phyloP scores from a whole-genome alignment of 2,797 vertebrate species.

The Halcyon badia region DNA sequence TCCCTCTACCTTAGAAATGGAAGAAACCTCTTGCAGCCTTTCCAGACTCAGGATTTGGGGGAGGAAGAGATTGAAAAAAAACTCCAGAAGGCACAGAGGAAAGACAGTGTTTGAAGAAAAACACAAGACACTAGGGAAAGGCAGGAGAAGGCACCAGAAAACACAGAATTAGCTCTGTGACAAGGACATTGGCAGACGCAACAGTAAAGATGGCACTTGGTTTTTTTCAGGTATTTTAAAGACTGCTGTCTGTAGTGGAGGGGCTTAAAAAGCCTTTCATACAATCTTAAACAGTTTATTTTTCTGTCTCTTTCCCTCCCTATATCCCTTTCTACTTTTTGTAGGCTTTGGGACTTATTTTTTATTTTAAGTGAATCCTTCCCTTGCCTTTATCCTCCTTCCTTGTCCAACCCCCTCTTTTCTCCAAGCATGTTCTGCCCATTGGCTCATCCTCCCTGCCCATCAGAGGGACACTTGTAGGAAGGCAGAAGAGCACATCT shows the following conservation, averaged over 20 bases:
- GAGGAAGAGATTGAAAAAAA: background rate
- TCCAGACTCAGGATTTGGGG: background rate
- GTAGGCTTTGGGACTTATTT: background rate
- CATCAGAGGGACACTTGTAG: conserved; percentile 25
- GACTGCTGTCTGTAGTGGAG: background rate
- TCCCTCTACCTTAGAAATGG: background rate
- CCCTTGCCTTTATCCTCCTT: background rate
- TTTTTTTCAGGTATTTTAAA: conserved; percentile 19
- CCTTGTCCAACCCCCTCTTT: background rate
- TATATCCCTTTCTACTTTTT: background rate
- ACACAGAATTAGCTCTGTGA: background rate
- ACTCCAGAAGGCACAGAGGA: background rate
- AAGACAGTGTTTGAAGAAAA: background rate
- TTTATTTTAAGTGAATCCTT: background rate
- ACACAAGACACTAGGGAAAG: background rate
- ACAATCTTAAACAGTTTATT: background rate
- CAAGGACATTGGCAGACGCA: background rate
- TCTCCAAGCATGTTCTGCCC: background rate
- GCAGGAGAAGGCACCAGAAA: background rate
- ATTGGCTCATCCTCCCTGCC: conserved; percentile 12
- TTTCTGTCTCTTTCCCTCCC: background rate
- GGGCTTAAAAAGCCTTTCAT: background rate
- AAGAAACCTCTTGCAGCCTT: background rate
- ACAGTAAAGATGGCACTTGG: background rate
- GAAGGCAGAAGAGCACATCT: background rate